A percentile compares a stretch with the other conserved stretches of the same genome.
Evolutionary conservation across 1,140 invertebrate species (phyloP).

Genomic region (Aplysia californica): DNA sequence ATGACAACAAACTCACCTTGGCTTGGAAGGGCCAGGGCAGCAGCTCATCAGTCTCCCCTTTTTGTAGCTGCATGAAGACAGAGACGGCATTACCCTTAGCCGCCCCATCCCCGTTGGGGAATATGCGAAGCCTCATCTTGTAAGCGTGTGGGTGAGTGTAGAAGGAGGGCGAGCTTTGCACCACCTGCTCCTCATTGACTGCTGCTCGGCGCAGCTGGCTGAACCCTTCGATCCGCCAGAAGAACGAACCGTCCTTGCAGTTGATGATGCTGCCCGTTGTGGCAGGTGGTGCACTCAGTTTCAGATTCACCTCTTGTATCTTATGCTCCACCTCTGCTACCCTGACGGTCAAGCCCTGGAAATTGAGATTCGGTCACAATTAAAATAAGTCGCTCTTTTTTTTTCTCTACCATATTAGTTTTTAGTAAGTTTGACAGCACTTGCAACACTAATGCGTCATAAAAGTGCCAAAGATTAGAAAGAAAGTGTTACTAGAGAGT

Average conservation of each 20-base stretch:
- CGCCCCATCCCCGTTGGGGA: slow-evolving; percentile 78
- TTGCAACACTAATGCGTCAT: too few relatives aligned
- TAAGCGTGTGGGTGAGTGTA: slow-evolving; percentile 70
- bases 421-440: too few relatives aligned
- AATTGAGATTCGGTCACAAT: too few relatives aligned
- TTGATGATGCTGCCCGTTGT: background rate
- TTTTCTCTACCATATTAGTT: too few relatives aligned
- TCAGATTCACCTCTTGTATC: too few relatives aligned
- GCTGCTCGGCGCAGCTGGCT: slow-evolving; percentile 48
- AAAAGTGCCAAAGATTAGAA: too few relatives aligned
- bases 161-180: slow-evolving; percentile 55
- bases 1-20: slow-evolving; percentile 43
- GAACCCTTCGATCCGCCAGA: slow-evolving; percentile 57
- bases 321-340: too few relatives aligned
- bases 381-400: too few relatives aligned
- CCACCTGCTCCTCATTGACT: slow-evolving; percentile 39
- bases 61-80: slow-evolving; percentile 60
- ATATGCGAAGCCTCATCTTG: slow-evolving; percentile 84
- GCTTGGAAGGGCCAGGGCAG: slow-evolving; percentile 60
- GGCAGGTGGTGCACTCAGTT: background rate
- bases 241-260: slow-evolving; percentile 15
- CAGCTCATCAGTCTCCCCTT: slow-evolving; percentile 54
- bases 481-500: too few relatives aligned
- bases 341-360: too few relatives aligned
- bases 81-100: slow-evolving; percentile 59